Percentiles rank a stretch among this genome's conserved stretches.
Conservation (phyloP, 2,113 vertebrate species). For the Neodon shergylaensis region DNA sequence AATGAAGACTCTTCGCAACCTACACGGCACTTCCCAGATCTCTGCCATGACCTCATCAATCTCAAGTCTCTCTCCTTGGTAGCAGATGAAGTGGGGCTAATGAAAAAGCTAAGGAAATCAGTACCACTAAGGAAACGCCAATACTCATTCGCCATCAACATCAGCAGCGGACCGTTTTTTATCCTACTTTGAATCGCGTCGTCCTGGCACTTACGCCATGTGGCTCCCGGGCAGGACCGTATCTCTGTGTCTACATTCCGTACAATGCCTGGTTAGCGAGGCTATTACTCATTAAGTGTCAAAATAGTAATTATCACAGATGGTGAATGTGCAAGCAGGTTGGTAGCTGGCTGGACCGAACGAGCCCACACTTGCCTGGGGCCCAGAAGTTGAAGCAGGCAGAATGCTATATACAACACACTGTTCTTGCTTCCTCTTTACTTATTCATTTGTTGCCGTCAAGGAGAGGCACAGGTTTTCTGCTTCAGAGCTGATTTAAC, state of each 20-base stretch:
- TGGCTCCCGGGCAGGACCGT: not conserved
- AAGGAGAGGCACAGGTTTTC: not conserved
- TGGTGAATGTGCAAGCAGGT: conserved; percentile 25
- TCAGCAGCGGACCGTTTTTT: not conserved
- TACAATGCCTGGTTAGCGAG: not conserved
- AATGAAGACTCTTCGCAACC: not conserved
- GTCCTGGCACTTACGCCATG: not conserved
- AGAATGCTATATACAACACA: conserved; percentile 13
- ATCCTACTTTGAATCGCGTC: not conserved
- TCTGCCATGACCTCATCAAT: conserved; percentile 70
- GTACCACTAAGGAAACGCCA: conserved; percentile 69
- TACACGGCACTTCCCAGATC: not conserved
- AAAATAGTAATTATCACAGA: conserved; percentile 59
- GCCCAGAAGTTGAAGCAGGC: conserved; percentile 47
- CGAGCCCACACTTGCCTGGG: not conserved
- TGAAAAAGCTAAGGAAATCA: conserved; percentile 72
- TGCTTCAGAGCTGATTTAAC: not conserved
- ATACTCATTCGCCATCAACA: conserved; percentile 66
- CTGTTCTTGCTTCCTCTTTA: conserved; percentile 43
- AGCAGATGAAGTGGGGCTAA: conserved; percentile 69
- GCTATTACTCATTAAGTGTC: conserved; percentile 59
- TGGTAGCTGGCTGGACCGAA: not conserved
- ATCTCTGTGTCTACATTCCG: not conserved
- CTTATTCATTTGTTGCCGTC: conserved; percentile 4
- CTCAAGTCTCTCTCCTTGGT: conserved; percentile 66